Percentiles rank a stretch among this genome's conserved stretches.
Evolutionary conservation across 30 jellyfish, hydroid and myxozoan genomes (phyloP).

Genomic region (Sanderia malayensis): DNA sequence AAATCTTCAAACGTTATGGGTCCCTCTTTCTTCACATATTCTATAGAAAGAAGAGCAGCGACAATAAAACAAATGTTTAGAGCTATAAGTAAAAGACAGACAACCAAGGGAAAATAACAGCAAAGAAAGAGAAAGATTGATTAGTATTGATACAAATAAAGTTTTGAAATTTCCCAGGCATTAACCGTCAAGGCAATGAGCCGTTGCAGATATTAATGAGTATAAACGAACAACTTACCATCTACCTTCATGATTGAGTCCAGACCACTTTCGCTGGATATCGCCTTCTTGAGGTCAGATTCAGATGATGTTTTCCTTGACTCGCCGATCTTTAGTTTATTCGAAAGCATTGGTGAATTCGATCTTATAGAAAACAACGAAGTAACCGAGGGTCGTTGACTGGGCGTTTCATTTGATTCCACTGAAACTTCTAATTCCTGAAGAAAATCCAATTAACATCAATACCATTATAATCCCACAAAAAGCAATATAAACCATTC

Average conservation of each 20-base stretch:
- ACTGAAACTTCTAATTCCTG: too few relatives aligned
- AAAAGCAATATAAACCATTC: too few relatives aligned
- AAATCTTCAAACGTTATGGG: slow-evolving; percentile 64
- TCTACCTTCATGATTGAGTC: slow-evolving; percentile 5
- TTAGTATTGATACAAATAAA: too few relatives aligned
- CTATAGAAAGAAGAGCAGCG: neutral
- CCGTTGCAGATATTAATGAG: too few relatives aligned
- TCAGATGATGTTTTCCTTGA: slow-evolving; percentile 20
- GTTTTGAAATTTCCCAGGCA: too few relatives aligned
- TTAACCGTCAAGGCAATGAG: too few relatives aligned
- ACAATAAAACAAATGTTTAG: neutral
- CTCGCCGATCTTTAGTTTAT: too few relatives aligned
- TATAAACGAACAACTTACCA: neutral
- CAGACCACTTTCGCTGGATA: slow-evolving; percentile 22
- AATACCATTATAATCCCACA: too few relatives aligned
- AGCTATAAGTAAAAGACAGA: neutral
- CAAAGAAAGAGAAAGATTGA: too few relatives aligned
- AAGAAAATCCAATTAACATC: too few relatives aligned
- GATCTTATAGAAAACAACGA: slow-evolving; percentile 20
- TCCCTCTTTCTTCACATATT: slow-evolving; percentile 4
- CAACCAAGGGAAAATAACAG: too few relatives aligned
- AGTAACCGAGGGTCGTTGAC: slow-evolving; percentile 21
- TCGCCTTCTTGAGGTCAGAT: slow-evolving; percentile 10
- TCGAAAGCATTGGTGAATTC: neutral
- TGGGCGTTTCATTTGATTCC: too few relatives aligned